Percentiles rank a stretch among this genome's conserved stretches.
Evolutionary conservation across 2,888 invertebrate genomes (phyloP).

Genomic region (Coecobrya sp.): DNA sequence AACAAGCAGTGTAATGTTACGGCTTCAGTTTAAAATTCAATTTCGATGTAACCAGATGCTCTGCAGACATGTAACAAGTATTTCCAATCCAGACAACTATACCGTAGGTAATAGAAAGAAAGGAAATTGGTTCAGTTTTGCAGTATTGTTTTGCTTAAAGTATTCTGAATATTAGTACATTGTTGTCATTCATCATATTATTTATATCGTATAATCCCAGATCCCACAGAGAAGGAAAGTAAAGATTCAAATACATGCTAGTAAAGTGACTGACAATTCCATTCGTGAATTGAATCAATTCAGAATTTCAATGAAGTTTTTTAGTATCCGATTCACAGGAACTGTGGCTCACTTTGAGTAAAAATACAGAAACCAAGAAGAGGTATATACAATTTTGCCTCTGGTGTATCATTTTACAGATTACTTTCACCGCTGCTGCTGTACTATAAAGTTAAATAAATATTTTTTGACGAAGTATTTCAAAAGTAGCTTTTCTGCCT

Average conservation of each 20-base stretch:
- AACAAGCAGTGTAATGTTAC: conserved; percentile 23
- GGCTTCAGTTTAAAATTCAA: conserved; percentile 58
- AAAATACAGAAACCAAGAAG: neutral
- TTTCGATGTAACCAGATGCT: conserved; percentile 42
- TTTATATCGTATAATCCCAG: too few species aligned
- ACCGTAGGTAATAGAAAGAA: too few species aligned
- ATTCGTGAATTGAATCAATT: neutral
- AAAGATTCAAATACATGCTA: too few species aligned
- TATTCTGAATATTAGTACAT: too few species aligned
- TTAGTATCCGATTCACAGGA: neutral
- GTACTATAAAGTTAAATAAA: neutral
- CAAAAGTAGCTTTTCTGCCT: neutral
- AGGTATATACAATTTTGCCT: conserved; percentile 15
- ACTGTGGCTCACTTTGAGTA: neutral
- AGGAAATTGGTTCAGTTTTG: too few species aligned
- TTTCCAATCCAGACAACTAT: neutral
- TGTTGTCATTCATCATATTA: too few species aligned
- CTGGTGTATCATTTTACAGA: conserved; percentile 38
- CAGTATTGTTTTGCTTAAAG: too few species aligned
- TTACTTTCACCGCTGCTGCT: conserved; percentile 15
- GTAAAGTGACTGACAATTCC: too few species aligned
- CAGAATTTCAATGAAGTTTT: neutral
- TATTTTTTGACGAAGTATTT: neutral
- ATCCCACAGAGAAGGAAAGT: too few species aligned
- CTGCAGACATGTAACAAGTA: neutral